A percentile compares a stretch with the other conserved stretches of the same genome.
phyloP scores from a whole-genome alignment of 1,140 invertebrate genomes.

The Agraylea sexmaculata region DNA sequence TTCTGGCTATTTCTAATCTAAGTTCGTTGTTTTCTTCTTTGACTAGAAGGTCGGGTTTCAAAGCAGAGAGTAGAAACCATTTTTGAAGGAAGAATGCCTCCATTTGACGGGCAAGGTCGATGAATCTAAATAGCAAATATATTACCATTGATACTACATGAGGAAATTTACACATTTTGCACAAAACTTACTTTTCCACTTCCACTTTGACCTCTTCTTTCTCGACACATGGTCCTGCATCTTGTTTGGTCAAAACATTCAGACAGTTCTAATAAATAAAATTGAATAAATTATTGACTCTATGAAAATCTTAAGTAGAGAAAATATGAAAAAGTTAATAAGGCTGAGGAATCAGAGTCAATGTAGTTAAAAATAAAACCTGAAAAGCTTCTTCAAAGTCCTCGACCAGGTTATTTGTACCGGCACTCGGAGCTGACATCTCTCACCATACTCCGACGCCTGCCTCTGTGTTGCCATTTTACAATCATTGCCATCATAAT shows the following conservation, averaged over 20 bases:
- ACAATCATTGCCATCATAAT: too few relatives aligned
- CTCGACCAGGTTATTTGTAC: conserved; percentile 17
- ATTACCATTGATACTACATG: not conserved
- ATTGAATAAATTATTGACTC: not conserved
- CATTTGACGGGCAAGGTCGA: conserved; percentile 83
- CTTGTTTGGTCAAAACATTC: conserved; percentile 74
- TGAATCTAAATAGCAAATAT: conserved; percentile 54
- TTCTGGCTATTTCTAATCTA: conserved; percentile 66
- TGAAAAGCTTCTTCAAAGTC: conserved; percentile 20
- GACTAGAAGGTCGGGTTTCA: conserved; percentile 83
- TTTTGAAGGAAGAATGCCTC: conserved; percentile 92
- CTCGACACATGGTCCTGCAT: conserved; percentile 58
- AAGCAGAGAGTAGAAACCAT: conserved; percentile 73
- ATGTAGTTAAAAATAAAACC: not conserved
- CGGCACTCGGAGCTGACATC: conserved; percentile 19
- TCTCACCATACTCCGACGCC: too few relatives aligned
- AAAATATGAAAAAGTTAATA: not conserved
- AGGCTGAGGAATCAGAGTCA: not conserved
- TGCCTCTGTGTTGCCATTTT: too few relatives aligned
- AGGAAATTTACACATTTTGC: conserved; percentile 30
- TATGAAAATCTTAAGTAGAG: too few relatives aligned
- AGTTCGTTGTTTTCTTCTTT: conserved; percentile 86
- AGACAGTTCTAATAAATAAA: conserved; percentile 61
- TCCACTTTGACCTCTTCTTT: conserved; percentile 75
- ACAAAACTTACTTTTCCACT: conserved; percentile 54